These are phyloP conservation scores for Dinothrombium tinctorium DNA, from an alignment of 1,140 invertebrate genomes.

Conservation along the genomic window DNA sequence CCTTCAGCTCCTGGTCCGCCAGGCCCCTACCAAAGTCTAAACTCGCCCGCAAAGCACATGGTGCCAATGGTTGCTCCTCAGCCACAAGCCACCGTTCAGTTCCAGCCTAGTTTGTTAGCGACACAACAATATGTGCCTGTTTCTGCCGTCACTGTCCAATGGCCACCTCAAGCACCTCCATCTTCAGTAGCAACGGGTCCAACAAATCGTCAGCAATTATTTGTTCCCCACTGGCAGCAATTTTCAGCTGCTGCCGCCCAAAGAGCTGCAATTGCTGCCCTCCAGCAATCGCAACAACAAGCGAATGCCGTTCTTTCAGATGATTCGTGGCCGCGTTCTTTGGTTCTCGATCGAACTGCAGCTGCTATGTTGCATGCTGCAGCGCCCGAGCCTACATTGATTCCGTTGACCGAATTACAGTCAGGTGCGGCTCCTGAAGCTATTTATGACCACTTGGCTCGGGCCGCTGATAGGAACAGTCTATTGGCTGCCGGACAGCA, in stretches of 20 bases:
- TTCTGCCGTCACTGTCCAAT: slow-evolving; percentile 43
- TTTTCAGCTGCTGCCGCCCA: slow-evolving; percentile 40
- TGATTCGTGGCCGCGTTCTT: slow-evolving; percentile 45
- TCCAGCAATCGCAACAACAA: slow-evolving; percentile 26
- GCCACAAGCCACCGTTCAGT: slow-evolving; percentile 32
- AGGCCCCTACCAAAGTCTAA: slow-evolving; percentile 27
- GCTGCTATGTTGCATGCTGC: slow-evolving; percentile 9
- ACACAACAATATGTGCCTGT: slow-evolving; percentile 66
- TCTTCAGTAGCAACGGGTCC: background rate
- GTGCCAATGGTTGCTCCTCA: slow-evolving; percentile 44
- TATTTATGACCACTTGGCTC: slow-evolving; percentile 8
- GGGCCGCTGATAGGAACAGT: slow-evolving; percentile 3
- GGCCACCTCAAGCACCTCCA: background rate
- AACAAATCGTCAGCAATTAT: slow-evolving; percentile 1
- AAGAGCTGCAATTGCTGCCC: slow-evolving; percentile 33
- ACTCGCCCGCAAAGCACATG: slow-evolving; percentile 60
- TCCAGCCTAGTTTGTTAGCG: slow-evolving; percentile 24
- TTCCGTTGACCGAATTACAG: slow-evolving; percentile 4
- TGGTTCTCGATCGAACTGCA: slow-evolving; percentile 43
- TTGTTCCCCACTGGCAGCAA: slow-evolving; percentile 43
- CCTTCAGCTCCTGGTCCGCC: slow-evolving; percentile 16
- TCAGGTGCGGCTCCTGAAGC: background rate
- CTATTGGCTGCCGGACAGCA: slow-evolving; percentile 5
- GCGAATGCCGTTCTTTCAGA: slow-evolving; percentile 38
- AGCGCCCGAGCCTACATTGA: slow-evolving; percentile 2